Base-by-base conservation (phyloP, 2,113 vertebrate species). In the Malurus elegans region DNA sequence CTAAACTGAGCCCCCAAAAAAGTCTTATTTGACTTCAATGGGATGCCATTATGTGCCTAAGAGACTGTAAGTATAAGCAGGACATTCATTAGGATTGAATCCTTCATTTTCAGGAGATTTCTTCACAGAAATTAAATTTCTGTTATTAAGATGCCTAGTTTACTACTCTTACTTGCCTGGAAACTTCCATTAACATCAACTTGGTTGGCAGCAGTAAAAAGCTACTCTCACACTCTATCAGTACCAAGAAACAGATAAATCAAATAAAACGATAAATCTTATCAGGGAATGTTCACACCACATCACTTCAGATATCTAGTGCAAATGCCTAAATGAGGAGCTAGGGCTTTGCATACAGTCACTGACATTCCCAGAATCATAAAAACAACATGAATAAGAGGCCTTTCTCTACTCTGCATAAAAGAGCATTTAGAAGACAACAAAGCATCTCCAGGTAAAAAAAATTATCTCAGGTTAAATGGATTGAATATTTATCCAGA, bases 91-190 rank as follows among this genome's bases (percentile, higher is more conserved):
- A 79, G 38, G 58, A 73, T 14, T 6, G 1, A 81, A 69, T 69
- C 38, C 58, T 58, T 91, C 53, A 53, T 81, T 81, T 97, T 84
- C 57, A 90, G 69, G 66, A 79, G 66, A 83, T 91, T 24, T 58
- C 75, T 91, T 86, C 86, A 91, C 42, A 91, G 74, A 95, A 95
- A 95, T 78, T 85, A 95, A 96, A 95, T 94, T 93, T 93, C 76
- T 84, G 57, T 26, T 56, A 95, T 81, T 94, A 97, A 93, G 75
- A 89, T 69, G 32, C 23, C 53, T 71, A 64, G 23, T 81, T 84
- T 71, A 16, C 21, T 53, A 56, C 24, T 75, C 25, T 17, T 47
- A 57, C 19, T 85, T 67, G 42, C 51, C 64, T 48, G 18, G 34
- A 92, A 93, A 67, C 54, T 75, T 83, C 89, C 67, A 62, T 36